Evolutionary conservation across 2,888 invertebrate genomes (phyloP), one percentile per base, ranked within the genome.

Genomic region (Girardia tigrina): DNA sequence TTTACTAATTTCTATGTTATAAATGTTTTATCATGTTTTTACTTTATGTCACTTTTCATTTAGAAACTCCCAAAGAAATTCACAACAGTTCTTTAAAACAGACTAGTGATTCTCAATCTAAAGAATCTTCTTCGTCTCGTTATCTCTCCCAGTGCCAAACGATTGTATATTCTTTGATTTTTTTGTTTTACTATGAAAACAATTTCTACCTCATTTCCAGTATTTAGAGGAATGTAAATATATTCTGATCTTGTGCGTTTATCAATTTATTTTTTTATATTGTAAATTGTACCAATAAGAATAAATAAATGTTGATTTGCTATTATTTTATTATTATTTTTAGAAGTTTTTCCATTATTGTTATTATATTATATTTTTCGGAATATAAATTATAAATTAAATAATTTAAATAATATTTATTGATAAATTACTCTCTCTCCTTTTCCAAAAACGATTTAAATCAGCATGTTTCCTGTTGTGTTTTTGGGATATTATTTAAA

Each of bases 251-350:
- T 56, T 4, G 56, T 56, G 4, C 6, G 23, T 56, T 56, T 20
- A 4, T 8, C 6, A 8, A 56, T 56, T 56, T n/a, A 36, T 36
- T 56, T 56, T 56, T 56, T 56, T 2, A 20, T 56, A 2, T 56
- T n/a, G 8, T 56, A n/a, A n/a, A n/a, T n/a, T n/a, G n/a, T n/a
- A n/a, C n/a, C n/a, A n/a, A n/a, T n/a, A n/a, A n/a, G 4, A 12
- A 20, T 36, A 36, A 36, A 36, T 36, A 36, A 16, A 36, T 12
- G 8, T 36, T 20, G n/a, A 12, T 2, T 56, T 16, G 23, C 23
- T 56, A 56, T 56, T 56, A 56, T 56, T 56, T 56, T 56, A 56
- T 56, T 56, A 56, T 56, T 56, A 56, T 56, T 56, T 20, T 56
- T 56, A 56, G n/a, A 20, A 56, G n/a, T 56, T 20, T 56, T 56